Percentiles rank a stretch among this genome's conserved stretches.
Conservation (phyloP, 1,140 invertebrate species). For the Galendromus occidentalis region DNA sequence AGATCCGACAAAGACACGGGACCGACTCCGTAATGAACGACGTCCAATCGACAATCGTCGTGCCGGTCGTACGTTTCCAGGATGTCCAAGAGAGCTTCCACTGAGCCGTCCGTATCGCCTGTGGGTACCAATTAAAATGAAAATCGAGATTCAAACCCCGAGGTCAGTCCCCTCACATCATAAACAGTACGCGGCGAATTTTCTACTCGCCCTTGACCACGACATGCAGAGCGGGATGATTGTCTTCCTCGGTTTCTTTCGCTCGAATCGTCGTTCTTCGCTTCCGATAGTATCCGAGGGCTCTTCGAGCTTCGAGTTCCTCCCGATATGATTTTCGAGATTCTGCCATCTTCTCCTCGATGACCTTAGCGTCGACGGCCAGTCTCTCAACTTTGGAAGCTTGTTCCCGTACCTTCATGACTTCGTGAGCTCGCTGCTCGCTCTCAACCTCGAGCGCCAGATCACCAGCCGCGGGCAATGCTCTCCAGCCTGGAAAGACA, state of each 20-base stretch:
- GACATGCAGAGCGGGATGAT: slow-evolving; percentile 23
- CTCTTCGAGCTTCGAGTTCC: background rate
- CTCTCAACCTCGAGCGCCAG: slow-evolving; percentile 55
- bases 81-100: slow-evolving; percentile 81
- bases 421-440: slow-evolving; percentile 48
- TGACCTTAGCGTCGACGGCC: slow-evolving; percentile 37
- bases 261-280: slow-evolving; percentile 10
- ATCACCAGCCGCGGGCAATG: slow-evolving; percentile 63
- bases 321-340: slow-evolving; percentile 31
- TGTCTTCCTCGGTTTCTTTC: slow-evolving; percentile 24
- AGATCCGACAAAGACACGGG: slow-evolving; percentile 57
- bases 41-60: slow-evolving; percentile 50
- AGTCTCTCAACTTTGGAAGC: slow-evolving; percentile 39
- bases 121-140: slow-evolving; percentile 13
- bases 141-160: slow-evolving; percentile 15
- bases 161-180: too few species aligned
- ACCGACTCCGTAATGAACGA: slow-evolving; percentile 78
- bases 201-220: slow-evolving; percentile 22
- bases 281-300: slow-evolving; percentile 11
- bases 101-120: slow-evolving; percentile 63
- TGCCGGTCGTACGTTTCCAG: slow-evolving; percentile 63
- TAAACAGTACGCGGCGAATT: too few species aligned
- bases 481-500: slow-evolving; percentile 47
- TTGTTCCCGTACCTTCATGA: slow-evolving; percentile 41
- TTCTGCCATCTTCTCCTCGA: slow-evolving; percentile 42